Percentiles rank a stretch among this genome's conserved stretches.
phyloP scores from a whole-genome alignment of 2,888 invertebrate genomes.

The Chrysolina oricalcia region DNA sequence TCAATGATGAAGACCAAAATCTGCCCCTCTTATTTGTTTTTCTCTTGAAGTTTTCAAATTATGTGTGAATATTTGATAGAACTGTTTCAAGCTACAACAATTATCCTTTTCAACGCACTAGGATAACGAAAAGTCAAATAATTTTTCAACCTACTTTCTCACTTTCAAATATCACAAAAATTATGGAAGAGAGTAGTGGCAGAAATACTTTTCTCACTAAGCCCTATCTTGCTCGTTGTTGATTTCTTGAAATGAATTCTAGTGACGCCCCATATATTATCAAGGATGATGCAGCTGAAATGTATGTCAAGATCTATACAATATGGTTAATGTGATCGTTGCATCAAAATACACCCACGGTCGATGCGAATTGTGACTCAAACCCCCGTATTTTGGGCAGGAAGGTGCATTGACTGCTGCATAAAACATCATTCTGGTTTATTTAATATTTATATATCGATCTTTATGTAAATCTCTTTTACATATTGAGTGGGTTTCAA shows the following conservation, averaged over 20 bases:
- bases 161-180: no score
- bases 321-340: background rate
- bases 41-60: no score
- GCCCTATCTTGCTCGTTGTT: background rate
- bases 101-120: no score
- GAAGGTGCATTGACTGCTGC: slow-evolving; percentile 21
- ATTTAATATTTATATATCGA: background rate
- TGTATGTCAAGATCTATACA: slow-evolving; percentile 4
- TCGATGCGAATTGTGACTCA: slow-evolving; percentile 13
- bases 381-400: slow-evolving; percentile 11
- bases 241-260: background rate
- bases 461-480: background rate
- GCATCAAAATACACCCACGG: background rate
- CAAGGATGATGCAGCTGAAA: background rate
- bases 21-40: no score
- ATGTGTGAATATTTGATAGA: no score
- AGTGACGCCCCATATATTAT: background rate
- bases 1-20: no score
- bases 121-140: no score
- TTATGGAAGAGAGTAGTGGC: no score
- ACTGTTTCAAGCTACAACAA: no score
- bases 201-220: no score
- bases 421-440: slow-evolving; percentile 6
- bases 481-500: slow-evolving; percentile 8
- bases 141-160: no score